Percentiles rank a stretch among this genome's conserved stretches.
Evolutionary conservation across 2,888 invertebrate genomes (phyloP).

Genomic region (Chromoteleia sp.): DNA sequence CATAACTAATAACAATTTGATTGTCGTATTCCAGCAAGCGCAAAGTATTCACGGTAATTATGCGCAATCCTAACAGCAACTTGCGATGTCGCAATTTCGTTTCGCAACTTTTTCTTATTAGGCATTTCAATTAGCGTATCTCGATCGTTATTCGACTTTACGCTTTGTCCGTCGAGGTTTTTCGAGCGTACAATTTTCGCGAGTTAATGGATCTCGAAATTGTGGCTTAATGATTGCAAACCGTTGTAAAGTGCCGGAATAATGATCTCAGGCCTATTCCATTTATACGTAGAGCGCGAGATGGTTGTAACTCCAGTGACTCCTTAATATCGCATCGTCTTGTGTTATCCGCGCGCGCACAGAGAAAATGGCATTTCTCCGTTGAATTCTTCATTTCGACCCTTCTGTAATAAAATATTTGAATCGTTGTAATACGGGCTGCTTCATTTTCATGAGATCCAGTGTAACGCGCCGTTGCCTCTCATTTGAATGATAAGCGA

Average conservation of each 20-base stretch:
- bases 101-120: slow-evolving; percentile 25
- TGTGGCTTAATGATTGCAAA: neutral
- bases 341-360: too few relatives aligned
- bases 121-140: slow-evolving; percentile 30
- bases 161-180: neutral
- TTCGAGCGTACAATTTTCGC: neutral
- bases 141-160: neutral
- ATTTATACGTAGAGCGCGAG: neutral
- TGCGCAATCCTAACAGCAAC: slow-evolving; percentile 1
- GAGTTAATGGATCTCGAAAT: slow-evolving; percentile 5
- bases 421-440: slow-evolving; percentile 23
- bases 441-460: slow-evolving; percentile 37
- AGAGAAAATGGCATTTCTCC: neutral
- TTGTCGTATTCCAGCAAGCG: neutral
- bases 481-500: slow-evolving; percentile 39
- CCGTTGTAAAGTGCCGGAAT: neutral
- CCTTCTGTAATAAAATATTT: slow-evolving; percentile 27
- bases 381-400: slow-evolving; percentile 32
- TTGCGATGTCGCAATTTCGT: slow-evolving; percentile 1
- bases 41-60: slow-evolving; percentile 18
- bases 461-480: neutral
- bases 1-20: too few relatives aligned
- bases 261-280: neutral
- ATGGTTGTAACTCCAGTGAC: neutral
- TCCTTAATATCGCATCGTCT: slow-evolving; percentile 7